phyloP scores from a whole-genome alignment of 2,888 invertebrate species.

The Dexiosoma caninum region DNA sequence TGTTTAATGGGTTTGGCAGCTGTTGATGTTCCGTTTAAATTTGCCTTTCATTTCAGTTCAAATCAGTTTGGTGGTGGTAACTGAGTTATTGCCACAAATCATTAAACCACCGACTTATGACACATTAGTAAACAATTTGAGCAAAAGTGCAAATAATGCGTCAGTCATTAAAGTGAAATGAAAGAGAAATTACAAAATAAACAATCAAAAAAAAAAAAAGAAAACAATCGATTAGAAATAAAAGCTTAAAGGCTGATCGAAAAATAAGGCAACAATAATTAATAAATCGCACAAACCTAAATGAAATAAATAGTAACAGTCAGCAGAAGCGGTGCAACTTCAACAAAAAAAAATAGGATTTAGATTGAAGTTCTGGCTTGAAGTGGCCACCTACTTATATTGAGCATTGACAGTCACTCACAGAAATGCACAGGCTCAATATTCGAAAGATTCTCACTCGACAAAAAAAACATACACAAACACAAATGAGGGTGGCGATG shows the following conservation, averaged over 20 bases:
- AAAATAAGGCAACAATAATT: background rate
- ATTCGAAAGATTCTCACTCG: too few species aligned
- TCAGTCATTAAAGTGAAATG: conserved; percentile 73
- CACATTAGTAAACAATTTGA: conserved; percentile 75
- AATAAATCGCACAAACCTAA: too few species aligned
- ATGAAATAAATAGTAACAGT: too few species aligned
- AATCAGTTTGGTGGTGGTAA: background rate
- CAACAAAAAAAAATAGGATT: too few species aligned
- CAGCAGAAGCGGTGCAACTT: too few species aligned
- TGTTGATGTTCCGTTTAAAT: conserved; percentile 10
- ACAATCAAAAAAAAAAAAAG: conserved; percentile 60
- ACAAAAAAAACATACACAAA: too few species aligned
- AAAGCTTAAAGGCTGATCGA: background rate
- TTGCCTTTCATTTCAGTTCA: background rate
- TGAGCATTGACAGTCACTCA: too few species aligned
- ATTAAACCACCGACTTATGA: conserved; percentile 69
- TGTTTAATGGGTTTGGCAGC: background rate
- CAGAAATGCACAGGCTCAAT: too few species aligned
- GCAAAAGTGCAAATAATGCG: conserved; percentile 76
- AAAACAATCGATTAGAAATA: conserved; percentile 4
- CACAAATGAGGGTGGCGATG: too few species aligned
- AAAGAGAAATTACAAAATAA: conserved; percentile 75
- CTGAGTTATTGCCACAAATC: conserved; percentile 46
- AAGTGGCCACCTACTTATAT: too few species aligned
- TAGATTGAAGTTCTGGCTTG: too few species aligned